Conservation (phyloP, 1,140 invertebrate genomes). For the Lepidurus packardi region DNA sequence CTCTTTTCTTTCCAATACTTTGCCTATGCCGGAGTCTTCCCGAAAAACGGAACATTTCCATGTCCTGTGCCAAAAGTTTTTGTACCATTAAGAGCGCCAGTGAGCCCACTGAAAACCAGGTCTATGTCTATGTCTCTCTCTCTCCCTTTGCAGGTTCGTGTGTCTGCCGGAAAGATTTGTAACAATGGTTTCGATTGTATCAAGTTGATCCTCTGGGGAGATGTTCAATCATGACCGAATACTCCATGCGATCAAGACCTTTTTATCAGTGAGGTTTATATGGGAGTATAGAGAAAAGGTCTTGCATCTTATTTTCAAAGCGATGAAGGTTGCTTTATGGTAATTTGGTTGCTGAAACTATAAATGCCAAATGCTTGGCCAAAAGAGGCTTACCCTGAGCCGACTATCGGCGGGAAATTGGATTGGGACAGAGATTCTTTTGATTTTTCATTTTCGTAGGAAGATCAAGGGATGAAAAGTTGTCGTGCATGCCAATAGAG, state of each 20-base stretch:
- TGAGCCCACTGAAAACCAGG: neutral
- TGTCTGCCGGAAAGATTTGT: neutral
- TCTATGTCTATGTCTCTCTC: neutral
- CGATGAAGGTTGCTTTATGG: slow-evolving; percentile 18
- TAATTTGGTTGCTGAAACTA: slow-evolving; percentile 22
- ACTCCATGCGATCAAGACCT: neutral
- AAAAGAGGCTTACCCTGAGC: slow-evolving; percentile 21
- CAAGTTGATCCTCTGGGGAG: slow-evolving; percentile 14
- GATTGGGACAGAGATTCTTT: slow-evolving; percentile 19
- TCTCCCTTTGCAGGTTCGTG: neutral
- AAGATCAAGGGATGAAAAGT: slow-evolving; percentile 22
- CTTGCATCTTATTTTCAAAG: slow-evolving; percentile 19
- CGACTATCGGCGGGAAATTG: slow-evolving; percentile 20
- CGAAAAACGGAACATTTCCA: neutral
- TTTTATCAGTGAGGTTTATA: neutral
- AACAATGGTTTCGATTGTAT: slow-evolving; percentile 19
- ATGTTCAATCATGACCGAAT: slow-evolving; percentile 22
- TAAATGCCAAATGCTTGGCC: slow-evolving; percentile 18
- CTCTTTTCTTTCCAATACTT: slow-evolving; percentile 10
- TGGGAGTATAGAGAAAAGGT: neutral
- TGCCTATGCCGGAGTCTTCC: neutral
- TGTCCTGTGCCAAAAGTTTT: slow-evolving; percentile 15
- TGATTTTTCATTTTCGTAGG: slow-evolving; percentile 19
- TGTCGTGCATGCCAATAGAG: slow-evolving; percentile 17
- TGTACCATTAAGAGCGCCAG: slow-evolving; percentile 13